Conservation (phyloP, 1,140 invertebrate species). For the Holotrichia oblita region DNA sequence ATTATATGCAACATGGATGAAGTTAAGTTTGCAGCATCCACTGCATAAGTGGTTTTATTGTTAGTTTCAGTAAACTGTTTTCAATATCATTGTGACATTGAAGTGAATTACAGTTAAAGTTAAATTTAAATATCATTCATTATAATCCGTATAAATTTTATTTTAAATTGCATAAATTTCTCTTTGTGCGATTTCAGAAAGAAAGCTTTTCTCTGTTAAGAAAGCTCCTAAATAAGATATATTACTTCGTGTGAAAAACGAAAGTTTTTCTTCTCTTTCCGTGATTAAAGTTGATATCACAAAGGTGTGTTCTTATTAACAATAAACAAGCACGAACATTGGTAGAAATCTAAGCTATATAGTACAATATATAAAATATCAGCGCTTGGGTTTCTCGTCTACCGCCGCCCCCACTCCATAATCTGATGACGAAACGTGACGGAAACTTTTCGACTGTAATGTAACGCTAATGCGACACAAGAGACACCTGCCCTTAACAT, state of each 20-base stretch:
- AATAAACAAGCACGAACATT: conserved; percentile 21
- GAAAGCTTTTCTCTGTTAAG: not conserved
- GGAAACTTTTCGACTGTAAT: conserved; percentile 37
- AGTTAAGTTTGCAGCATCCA: too few relatives aligned
- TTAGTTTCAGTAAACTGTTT: too few relatives aligned
- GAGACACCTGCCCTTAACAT: conserved; percentile 38
- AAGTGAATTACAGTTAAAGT: too few relatives aligned
- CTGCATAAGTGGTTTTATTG: too few relatives aligned
- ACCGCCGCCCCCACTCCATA: not conserved
- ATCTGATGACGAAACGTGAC: conserved; percentile 28
- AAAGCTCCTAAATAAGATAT: not conserved
- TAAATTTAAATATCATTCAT: not conserved
- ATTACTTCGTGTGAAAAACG: not conserved
- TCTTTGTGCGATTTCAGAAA: not conserved
- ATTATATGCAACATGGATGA: too few relatives aligned
- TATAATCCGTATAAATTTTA: not conserved
- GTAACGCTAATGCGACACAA: conserved; percentile 41
- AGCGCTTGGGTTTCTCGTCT: not conserved
- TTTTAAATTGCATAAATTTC: conserved; percentile 1
- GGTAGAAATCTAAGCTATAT: conserved; percentile 5
- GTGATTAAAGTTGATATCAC: conserved; percentile 26
- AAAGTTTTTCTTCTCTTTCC: not conserved
- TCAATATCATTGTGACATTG: too few relatives aligned
- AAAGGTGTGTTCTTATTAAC: conserved; percentile 26
- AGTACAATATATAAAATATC: conserved; percentile 25